A percentile compares a stretch with the other conserved stretches of the same genome.
phyloP scores from a whole-genome alignment of 2,888 invertebrate species.

The Phyllotreta striolata region DNA sequence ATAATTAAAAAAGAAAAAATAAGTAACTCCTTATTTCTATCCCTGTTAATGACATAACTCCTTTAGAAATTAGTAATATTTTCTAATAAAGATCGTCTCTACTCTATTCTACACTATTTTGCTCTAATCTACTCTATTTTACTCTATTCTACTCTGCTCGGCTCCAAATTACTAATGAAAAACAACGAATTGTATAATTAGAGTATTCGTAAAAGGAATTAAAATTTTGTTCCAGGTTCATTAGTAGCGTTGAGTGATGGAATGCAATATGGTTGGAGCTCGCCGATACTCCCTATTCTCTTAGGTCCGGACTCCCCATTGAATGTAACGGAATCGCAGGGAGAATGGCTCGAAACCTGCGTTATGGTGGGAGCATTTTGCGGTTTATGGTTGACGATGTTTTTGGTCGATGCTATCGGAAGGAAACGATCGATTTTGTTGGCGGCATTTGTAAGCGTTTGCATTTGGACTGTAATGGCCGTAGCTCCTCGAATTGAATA shows the following conservation, averaged over 20 bases:
- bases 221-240: constrained; percentile 54
- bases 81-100: no score
- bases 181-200: no score
- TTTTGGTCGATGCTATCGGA: constrained; percentile 55
- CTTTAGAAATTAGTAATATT: no score
- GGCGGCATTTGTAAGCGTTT: constrained; percentile 53
- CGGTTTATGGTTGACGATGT: constrained; percentile 57
- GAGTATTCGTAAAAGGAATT: no score
- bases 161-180: no score
- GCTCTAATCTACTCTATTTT: no score
- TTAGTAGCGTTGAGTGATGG: constrained; percentile 59
- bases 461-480: constrained; percentile 57
- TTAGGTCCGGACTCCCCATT: constrained; percentile 52
- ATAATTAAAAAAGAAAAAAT: no score
- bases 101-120: no score
- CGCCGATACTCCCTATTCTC: constrained; percentile 57
- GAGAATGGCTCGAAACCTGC: constrained; percentile 51
- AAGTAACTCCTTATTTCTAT: no score
- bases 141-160: no score
- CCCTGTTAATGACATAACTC: no score
- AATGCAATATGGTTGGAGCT: constrained; percentile 60
- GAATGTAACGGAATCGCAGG: constrained; percentile 48
- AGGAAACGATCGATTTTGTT: constrained; percentile 56
- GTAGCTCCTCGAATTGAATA: constrained; percentile 53
- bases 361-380: constrained; percentile 49